Base-by-base conservation (phyloP, 2,797 vertebrate species). In the Ctenochaetus hawaiiensis region DNA sequence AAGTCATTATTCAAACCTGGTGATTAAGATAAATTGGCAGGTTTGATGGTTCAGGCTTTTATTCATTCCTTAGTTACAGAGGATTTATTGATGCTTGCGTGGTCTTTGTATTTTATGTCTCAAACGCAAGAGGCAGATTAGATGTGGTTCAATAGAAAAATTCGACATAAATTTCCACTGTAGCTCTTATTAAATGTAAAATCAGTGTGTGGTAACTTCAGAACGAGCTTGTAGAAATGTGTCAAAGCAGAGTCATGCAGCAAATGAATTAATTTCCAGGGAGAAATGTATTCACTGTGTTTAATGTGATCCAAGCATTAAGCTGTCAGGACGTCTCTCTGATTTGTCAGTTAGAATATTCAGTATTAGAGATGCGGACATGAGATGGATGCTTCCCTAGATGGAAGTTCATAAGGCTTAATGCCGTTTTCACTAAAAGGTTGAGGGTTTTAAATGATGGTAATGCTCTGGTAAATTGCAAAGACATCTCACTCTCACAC, bases 1-100 rank as follows among this genome's bases (percentile, higher is more conserved):
- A 8, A 61, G 66, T 69, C 45, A 58, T 84, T 87, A 69, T 82
- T 89, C 30, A 47, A 71, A 83, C 26, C 60, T 56, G 74, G 49
- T 56, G 56, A 65, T 89, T 66, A 72, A 86, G 90, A 79, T 53
- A 60, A 86, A 85, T 56, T 18, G 56, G n/a, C 30, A 43, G 30
- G 81, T 81, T 71, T 45, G 20, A 51, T 73, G 34, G 20, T 74
- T 72, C 72, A 13, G 10, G 18, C 3, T 43, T 72, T 65, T 73
- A 30, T 67, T 47, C 45, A 9, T 20, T 60, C 23, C n/a, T 70
- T 17, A 13, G n/a, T 79, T 78, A 57, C 11, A 68, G 8, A 18
- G 22, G 11, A 17, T 59, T 66, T 51, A 22, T 37, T 52, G 12
- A 64, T 52, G n/a, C 65, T 65, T 67, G 20, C 8, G 76, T 1